Evolutionary conservation across 2,113 vertebrate species (phyloP).

Genomic region (Paramormyrops kingsleyae): DNA sequence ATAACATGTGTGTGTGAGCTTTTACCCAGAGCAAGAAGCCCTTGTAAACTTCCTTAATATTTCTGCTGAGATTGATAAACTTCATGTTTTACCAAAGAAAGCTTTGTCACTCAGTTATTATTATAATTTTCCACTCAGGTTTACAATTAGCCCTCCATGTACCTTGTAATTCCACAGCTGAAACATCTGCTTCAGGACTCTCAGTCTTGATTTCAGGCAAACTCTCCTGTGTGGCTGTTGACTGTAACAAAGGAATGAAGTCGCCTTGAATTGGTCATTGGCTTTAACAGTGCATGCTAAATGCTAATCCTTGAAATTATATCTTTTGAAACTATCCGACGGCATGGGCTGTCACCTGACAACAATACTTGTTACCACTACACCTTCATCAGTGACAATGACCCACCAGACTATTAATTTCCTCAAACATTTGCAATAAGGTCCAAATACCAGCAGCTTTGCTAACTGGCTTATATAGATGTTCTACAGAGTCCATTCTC

Average conservation of each 20-base stretch:
- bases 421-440: background rate
- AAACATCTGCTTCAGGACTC: constrained; percentile 40
- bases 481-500: background rate
- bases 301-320: background rate
- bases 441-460: background rate
- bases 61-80: too few relatives aligned
- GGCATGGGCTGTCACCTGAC: background rate
- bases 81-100: too few relatives aligned
- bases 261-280: background rate
- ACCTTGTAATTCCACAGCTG: background rate
- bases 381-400: background rate
- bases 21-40: too few relatives aligned
- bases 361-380: background rate
- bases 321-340: background rate
- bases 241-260: constrained; percentile 22
- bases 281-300: background rate
- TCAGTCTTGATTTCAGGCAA: constrained; percentile 43
- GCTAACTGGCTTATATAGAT: background rate
- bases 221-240: constrained; percentile 30
- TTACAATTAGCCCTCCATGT: background rate
- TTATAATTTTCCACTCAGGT: background rate
- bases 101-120: background rate
- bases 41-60: too few relatives aligned
- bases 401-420: background rate
- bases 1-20: too few relatives aligned